Evolutionary conservation across 2,797 vertebrate genomes (phyloP).

Genomic region (Eulemur coronatus): DNA sequence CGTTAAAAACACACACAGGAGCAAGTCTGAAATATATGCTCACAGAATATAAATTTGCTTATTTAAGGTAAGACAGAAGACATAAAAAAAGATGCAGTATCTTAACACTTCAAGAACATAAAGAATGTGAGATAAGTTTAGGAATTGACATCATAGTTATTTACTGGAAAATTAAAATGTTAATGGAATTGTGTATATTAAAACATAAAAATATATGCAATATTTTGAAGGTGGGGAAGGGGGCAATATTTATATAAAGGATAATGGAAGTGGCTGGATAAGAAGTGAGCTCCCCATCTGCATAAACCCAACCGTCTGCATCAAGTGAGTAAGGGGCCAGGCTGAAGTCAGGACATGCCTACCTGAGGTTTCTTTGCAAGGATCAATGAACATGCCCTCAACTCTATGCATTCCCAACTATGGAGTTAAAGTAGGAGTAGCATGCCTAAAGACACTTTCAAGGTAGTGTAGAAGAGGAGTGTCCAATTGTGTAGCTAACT

Average conservation of each 20-base stretch:
- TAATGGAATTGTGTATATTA: neutral
- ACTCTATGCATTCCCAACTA: neutral
- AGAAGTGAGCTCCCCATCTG: neutral
- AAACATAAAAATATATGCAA: neutral
- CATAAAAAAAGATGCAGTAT: neutral
- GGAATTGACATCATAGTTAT: neutral
- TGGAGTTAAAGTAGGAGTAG: neutral
- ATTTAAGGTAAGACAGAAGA: neutral
- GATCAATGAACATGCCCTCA: neutral
- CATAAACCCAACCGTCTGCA: neutral
- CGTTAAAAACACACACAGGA: neutral
- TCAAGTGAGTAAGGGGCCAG: neutral
- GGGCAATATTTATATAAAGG: neutral
- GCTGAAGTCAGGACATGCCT: neutral
- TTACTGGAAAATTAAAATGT: neutral
- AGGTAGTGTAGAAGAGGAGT: neutral
- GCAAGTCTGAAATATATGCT: constrained; percentile 22
- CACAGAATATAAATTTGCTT: constrained; percentile 18
- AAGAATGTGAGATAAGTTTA: neutral
- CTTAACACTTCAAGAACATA: neutral
- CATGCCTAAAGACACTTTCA: neutral
- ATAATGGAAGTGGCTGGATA: neutral
- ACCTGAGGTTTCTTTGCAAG: neutral
- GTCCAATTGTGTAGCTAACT: neutral
- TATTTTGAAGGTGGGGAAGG: neutral